These are phyloP conservation scores for Anas flavirostris DNA, from an alignment of 2,797 vertebrate genomes.

Conservation along the genomic window DNA sequence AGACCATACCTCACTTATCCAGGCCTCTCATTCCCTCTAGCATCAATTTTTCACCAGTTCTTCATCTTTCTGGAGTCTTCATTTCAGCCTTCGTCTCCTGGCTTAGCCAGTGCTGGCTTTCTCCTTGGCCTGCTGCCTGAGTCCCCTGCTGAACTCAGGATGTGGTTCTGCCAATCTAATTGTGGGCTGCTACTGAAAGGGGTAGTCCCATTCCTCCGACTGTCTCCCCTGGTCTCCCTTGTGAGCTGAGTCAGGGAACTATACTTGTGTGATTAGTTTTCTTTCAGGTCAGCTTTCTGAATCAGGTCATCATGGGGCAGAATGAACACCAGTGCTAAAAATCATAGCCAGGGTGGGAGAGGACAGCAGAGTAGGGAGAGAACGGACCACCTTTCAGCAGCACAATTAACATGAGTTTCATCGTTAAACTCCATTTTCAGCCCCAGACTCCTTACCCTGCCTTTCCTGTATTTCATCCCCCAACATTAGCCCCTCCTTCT, in stretches of 20 bases:
- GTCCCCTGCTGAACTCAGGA: slow-evolving; percentile 65
- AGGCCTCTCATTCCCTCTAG: neutral
- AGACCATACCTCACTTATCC: neutral
- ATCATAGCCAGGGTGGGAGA: neutral
- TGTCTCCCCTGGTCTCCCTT: slow-evolving; percentile 38
- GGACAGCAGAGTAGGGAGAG: neutral
- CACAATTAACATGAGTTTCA: neutral
- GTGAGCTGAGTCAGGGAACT: slow-evolving; percentile 38
- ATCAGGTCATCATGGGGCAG: neutral
- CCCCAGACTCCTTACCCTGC: neutral
- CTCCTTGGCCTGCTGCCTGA: slow-evolving; percentile 49
- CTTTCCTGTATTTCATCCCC: neutral
- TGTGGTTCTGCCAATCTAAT: slow-evolving; percentile 63
- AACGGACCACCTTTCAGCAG: neutral
- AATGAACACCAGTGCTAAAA: slow-evolving; percentile 16
- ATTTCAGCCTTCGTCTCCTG: slow-evolving; percentile 43
- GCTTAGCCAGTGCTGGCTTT: slow-evolving; percentile 41
- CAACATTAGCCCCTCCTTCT: neutral
- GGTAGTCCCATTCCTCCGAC: slow-evolving; percentile 19
- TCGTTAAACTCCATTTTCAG: neutral
- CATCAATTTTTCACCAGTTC: slow-evolving; percentile 21
- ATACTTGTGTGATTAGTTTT: neutral
- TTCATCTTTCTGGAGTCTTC: neutral
- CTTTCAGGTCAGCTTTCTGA: slow-evolving; percentile 23
- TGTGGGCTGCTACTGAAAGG: slow-evolving; percentile 61